A percentile compares a stretch with the other conserved stretches of the same genome.
These are phyloP conservation scores for Eulithis testata DNA, from an alignment of 2,888 invertebrate species.

Conservation along the genomic window DNA sequence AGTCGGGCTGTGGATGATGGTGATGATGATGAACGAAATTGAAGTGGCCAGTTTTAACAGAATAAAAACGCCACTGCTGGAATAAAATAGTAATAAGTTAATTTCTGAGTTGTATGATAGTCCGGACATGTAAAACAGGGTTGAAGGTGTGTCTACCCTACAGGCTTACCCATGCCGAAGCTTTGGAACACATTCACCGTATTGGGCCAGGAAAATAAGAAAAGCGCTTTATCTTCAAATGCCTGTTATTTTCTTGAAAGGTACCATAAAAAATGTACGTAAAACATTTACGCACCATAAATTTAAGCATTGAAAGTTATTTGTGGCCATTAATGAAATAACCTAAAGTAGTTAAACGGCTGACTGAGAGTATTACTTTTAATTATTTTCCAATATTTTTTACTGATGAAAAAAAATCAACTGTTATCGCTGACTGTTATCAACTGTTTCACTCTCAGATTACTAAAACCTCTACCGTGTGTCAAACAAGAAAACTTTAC, in stretches of 20 bases:
- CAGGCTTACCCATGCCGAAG: constrained; percentile 54
- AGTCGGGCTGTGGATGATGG: too few relatives aligned
- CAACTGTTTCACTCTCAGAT: too few relatives aligned
- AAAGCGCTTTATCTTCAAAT: constrained; percentile 72
- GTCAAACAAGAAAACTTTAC: constrained; percentile 1
- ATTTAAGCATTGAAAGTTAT: constrained; percentile 71
- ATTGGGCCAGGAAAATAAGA: constrained; percentile 64
- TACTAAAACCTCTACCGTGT: neutral
- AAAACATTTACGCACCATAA: constrained; percentile 74
- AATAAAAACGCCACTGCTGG: too few relatives aligned
- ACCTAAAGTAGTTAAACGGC: constrained; percentile 52
- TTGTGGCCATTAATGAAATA: constrained; percentile 71
- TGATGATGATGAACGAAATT: too few relatives aligned
- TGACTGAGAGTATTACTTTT: constrained; percentile 9
- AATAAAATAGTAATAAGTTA: too few relatives aligned
- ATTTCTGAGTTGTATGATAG: neutral
- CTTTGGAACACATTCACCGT: constrained; percentile 68
- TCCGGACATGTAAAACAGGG: neutral
- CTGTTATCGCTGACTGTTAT: neutral
- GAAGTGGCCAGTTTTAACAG: too few relatives aligned
- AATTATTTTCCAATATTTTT: neutral
- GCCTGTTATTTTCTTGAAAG: constrained; percentile 78
- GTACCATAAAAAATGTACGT: constrained; percentile 74
- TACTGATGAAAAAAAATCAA: neutral
- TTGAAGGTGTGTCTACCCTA: constrained; percentile 2